phyloP scores from a whole-genome alignment of 1,140 invertebrate genomes.

The Druon quercuslanigerum region DNA sequence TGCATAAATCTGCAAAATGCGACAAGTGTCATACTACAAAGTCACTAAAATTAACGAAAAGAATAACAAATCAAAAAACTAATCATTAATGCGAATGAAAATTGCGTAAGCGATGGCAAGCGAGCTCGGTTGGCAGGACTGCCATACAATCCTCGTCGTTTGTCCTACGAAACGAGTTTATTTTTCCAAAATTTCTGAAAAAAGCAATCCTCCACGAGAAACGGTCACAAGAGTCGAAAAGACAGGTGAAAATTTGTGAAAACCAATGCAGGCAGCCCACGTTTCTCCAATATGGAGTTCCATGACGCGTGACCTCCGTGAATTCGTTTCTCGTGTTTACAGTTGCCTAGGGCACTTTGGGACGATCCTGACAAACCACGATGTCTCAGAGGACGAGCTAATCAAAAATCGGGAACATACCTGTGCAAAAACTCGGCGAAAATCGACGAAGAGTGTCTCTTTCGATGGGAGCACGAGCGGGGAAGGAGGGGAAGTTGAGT shows the following conservation, averaged over 20 bases:
- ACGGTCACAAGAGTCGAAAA: not conserved
- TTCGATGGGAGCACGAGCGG: constrained; percentile 28
- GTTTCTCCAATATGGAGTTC: constrained; percentile 30
- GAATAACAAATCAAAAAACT: constrained; percentile 7
- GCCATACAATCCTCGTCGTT: not conserved
- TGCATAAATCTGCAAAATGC: not conserved
- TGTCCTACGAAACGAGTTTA: constrained; percentile 14
- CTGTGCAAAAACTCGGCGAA: constrained; percentile 2
- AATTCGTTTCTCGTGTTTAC: constrained; percentile 23
- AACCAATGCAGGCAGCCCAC: constrained; percentile 24
- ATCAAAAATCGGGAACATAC: constrained; percentile 20
- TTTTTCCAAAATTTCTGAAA: not conserved
- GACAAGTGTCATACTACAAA: not conserved
- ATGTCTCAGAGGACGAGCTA: not conserved
- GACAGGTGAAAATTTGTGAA: constrained; percentile 4
- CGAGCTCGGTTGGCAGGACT: constrained; percentile 23
- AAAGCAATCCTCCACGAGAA: not conserved
- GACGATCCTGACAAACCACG: not conserved
- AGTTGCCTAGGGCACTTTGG: not conserved
- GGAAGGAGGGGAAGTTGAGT: constrained; percentile 35
- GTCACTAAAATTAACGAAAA: constrained; percentile 12
- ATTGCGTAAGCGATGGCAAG: constrained; percentile 24
- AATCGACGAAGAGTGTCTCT: constrained; percentile 10
- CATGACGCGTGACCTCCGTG: constrained; percentile 40
- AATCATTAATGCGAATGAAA: constrained; percentile 4